Percentiles rank a stretch among this genome's conserved stretches.
phyloP scores from a whole-genome alignment of 23 tunicate genomes.

The Botrylloides violaceus region DNA sequence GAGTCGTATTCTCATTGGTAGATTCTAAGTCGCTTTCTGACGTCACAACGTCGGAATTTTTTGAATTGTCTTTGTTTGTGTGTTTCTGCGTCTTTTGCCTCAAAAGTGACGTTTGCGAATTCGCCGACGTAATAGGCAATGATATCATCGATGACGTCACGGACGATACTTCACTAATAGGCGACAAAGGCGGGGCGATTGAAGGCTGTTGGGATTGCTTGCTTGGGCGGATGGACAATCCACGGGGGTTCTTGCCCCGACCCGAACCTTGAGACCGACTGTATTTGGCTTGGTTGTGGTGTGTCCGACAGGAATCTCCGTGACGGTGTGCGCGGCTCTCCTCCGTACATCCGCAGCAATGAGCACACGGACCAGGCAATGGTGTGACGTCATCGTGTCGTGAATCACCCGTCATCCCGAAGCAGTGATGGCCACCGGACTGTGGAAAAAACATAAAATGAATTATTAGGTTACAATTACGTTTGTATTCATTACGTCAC shows the following conservation, averaged over 20 bases:
- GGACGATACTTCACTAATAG: slow-evolving; percentile 24
- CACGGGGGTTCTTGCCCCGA: slow-evolving; percentile 12
- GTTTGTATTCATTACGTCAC: too few species aligned
- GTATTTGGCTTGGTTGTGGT: slow-evolving; percentile 15
- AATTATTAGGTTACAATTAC: too few species aligned
- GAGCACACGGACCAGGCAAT: slow-evolving; percentile 20
- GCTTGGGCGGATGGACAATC: neutral
- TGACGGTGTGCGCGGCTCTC: slow-evolving; percentile 23
- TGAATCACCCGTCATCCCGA: neutral
- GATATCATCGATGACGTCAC: slow-evolving; percentile 18
- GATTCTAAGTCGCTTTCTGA: slow-evolving; percentile 16
- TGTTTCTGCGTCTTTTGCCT: neutral
- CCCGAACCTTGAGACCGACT: neutral
- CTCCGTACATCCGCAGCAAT: slow-evolving; percentile 22
- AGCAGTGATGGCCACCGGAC: neutral
- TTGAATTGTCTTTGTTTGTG: neutral
- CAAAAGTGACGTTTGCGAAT: slow-evolving; percentile 22
- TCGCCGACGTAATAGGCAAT: slow-evolving; percentile 17
- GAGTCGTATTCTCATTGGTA: neutral
- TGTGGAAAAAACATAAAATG: neutral
- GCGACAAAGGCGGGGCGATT: slow-evolving; percentile 21
- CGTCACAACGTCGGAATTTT: neutral
- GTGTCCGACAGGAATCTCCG: slow-evolving; percentile 23
- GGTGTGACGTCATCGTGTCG: slow-evolving; percentile 20
- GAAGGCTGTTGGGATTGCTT: slow-evolving; percentile 8